Evolutionary conservation across 2,113 vertebrate species (phyloP), one percentile per base, ranked within the genome.

Genomic region (Microtus ochrogaster): DNA sequence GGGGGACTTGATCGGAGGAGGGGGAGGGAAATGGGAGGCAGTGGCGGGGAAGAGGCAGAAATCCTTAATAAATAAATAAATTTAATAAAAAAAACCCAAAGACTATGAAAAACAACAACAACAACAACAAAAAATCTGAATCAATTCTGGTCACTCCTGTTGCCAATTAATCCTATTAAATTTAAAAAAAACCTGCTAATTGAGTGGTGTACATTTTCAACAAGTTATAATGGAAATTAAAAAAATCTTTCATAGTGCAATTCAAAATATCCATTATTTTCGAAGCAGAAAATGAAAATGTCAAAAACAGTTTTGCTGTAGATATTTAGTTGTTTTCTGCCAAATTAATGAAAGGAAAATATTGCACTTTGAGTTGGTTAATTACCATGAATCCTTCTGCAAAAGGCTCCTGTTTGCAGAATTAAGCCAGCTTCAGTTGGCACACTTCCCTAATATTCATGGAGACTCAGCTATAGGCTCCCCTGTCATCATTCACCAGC

Each of bases 311-410:
- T 97, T 78, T 84, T 97, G 92, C 70, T 97, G 91, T 84, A 94
- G 96, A 97, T 97, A 98, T 96, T 97, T 97, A 95, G 93, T 90
- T 98, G 96, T 96, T 97, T 97, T 97, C 92, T 98, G 97, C 92
- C 97, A 98, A 97, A 97, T 97, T 98, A 97, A 97, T 96, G 96
- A 97, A 98, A 98, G 90, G 94, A 96, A 98, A 98, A 98, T 97
- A 98, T 95, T 98, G 96, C 97, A 97, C 96, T 97, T 89, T 96
- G 94, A 98, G 96, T 96, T 97, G 78, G 91, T 96, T 97, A 97
- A 98, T 97, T 98, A 97, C 90, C 96, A 97, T 94, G 92, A 97
- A 96, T 97, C 95, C 94, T 97, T 98, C 94, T 98, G 94, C 84
- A 96, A 96, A 98, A 93, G 94, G 94, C 81, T 97, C 97, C 97